Evolutionary conservation across 2,797 vertebrate species (phyloP), one percentile per base, ranked within the genome.

Genomic region (Gymnoscopelus braueri): DNA sequence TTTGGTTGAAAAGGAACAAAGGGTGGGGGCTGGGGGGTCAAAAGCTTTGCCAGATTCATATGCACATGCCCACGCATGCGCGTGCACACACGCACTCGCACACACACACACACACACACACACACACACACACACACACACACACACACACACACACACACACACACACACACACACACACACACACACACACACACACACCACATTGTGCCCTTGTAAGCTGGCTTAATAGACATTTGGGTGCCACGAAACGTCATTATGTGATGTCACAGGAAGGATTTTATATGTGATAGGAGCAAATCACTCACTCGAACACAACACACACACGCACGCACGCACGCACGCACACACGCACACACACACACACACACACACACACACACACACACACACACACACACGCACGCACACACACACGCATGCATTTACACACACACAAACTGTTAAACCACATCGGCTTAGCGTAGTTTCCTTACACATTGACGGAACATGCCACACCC

Each of bases 241-340:
- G 88, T 87, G 81, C 87, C 88, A 88, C 60, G 69, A 70, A 75
- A 88, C 80, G 76, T 88, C 85, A 88, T 78, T 66, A 13, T 69
- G 71, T 87, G 89, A 90, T 89, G 83, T 88, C 84, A 89, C 70
- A 88, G 86, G 78, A 89, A 82, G 79, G 67, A 75, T 86, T 89
- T 88, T 88, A 85, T 87, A 80, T 81, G 81, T 47, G 54, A 82
- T 84, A 79, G 63, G 72, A 80, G 79, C 26, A 72, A 82, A 74
- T 74, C 71, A 74, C 57, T n/a, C 29, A 66, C 52, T 5, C 51
- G 52, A 44, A 32, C 59, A 67, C 65, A 55, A 66, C 67, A 15
- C 51, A 13, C n/a, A 24, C 29, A 6, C 15, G 11, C 62, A 48
- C 44, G n/a, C 60, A 62, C 60, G n/a, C 47, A 12, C 59, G 48